These are phyloP conservation scores for Microcebus griseorufus DNA, from an alignment of 2,113 vertebrate species.

Conservation along the genomic window DNA sequence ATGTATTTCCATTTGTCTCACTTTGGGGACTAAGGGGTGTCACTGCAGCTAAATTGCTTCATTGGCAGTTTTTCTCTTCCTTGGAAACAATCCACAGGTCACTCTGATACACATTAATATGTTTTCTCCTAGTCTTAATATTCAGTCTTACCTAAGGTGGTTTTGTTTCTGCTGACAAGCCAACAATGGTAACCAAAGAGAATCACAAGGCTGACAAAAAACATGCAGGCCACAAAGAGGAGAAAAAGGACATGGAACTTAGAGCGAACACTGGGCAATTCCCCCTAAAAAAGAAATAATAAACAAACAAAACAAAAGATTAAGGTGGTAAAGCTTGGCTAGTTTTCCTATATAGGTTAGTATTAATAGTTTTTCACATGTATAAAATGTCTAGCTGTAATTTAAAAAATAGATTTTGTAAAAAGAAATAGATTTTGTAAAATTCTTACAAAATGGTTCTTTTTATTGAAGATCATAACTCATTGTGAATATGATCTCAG, in stretches of 20 bases:
- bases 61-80: not conserved
- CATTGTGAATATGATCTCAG: slow-evolving; percentile 14
- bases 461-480: slow-evolving; percentile 24
- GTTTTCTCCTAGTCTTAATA: slow-evolving; percentile 24
- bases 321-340: not conserved
- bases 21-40: not conserved
- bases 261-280: slow-evolving; percentile 91
- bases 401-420: not conserved
- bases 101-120: slow-evolving; percentile 7
- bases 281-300: slow-evolving; percentile 87
- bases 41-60: slow-evolving; percentile 4
- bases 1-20: slow-evolving; percentile 21
- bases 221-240: slow-evolving; percentile 98
- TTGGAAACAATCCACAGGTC: not conserved
- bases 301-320: slow-evolving; percentile 63
- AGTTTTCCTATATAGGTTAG: slow-evolving; percentile 1
- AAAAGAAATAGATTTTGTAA: slow-evolving; percentile 16
- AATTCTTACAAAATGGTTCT: slow-evolving; percentile 27
- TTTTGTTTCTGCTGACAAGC: slow-evolving; percentile 96
- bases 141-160: slow-evolving; percentile 93
- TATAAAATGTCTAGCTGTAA: slow-evolving; percentile 38
- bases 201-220: slow-evolving; percentile 97
- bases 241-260: slow-evolving; percentile 98
- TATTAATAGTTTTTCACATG: slow-evolving; percentile 15
- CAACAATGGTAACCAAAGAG: slow-evolving; percentile 98